These are phyloP conservation scores for Griposia aprilina DNA, from an alignment of 2,888 invertebrate genomes.

Conservation along the genomic window DNA sequence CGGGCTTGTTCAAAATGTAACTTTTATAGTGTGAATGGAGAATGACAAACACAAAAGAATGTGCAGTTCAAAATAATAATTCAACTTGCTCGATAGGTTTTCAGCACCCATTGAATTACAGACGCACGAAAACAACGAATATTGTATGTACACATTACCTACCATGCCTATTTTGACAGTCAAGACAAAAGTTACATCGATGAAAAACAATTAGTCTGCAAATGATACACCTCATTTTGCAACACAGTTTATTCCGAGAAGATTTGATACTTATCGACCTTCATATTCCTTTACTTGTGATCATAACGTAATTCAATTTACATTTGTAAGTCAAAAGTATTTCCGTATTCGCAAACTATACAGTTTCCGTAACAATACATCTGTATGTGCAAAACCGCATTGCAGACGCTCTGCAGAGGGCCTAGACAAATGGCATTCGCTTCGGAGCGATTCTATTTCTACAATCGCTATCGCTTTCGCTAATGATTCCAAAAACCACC, in stretches of 20 bases:
- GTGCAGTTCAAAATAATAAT: neutral
- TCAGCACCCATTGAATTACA: neutral
- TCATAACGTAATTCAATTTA: constrained; percentile 18
- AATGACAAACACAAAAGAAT: neutral
- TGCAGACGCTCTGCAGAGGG: constrained; percentile 67
- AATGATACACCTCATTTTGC: neutral
- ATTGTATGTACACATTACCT: neutral
- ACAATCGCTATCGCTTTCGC: no score
- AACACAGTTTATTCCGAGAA: neutral
- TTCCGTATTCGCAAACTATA: constrained; percentile 30
- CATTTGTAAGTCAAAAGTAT: constrained; percentile 16
- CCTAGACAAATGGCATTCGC: no score
- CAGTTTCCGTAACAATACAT: constrained; percentile 49
- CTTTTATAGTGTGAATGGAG: neutral
- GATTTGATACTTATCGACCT: constrained; percentile 1
- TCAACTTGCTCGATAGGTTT: neutral
- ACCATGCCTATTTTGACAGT: neutral
- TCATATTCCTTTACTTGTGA: constrained; percentile 7
- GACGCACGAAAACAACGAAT: neutral
- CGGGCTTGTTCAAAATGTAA: neutral
- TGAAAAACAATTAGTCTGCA: neutral
- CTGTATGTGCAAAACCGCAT: constrained; percentile 56
- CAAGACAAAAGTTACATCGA: neutral
- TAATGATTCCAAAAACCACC: no score
- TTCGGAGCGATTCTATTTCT: no score